Conservation (phyloP, 2,888 invertebrate species). For the Eudasyphora cyanicolor region DNA sequence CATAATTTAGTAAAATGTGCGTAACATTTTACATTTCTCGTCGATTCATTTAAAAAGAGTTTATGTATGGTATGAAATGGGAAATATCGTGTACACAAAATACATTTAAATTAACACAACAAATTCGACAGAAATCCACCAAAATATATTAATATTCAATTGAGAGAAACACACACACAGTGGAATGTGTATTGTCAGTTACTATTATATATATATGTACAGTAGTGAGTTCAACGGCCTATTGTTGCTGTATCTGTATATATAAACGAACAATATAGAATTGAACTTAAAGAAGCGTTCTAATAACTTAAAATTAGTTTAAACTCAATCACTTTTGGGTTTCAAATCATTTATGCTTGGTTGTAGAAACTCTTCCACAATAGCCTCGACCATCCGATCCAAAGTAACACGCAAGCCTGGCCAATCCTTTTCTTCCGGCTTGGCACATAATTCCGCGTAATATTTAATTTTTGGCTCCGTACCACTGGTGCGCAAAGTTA, state of each 20-base stretch:
- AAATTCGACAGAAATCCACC: neutral
- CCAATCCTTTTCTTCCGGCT: slow-evolving; percentile 85
- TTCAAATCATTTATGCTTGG: slow-evolving; percentile 86
- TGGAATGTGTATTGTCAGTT: slow-evolving; percentile 16
- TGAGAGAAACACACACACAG: neutral
- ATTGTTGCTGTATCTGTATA: neutral
- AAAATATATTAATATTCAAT: neutral
- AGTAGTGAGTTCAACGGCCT: neutral
- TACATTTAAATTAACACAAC: neutral
- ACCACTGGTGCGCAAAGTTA: slow-evolving; percentile 96
- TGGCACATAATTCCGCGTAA: slow-evolving; percentile 93
- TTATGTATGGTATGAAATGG: neutral
- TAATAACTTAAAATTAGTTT: slow-evolving; percentile 8
- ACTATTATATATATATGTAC: slow-evolving; percentile 7
- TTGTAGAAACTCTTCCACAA: slow-evolving; percentile 90
- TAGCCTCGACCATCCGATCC: slow-evolving; percentile 87
- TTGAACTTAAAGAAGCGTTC: neutral
- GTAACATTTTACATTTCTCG: neutral
- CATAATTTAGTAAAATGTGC: slow-evolving; percentile 1
- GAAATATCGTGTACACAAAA: neutral
- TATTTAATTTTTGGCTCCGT: slow-evolving; percentile 99
- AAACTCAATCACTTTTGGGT: slow-evolving; percentile 68
- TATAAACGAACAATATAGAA: neutral
- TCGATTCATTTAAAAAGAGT: neutral
- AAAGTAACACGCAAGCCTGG: slow-evolving; percentile 83